Evolutionary conservation across 1,140 invertebrate species (phyloP), one percentile per base, ranked within the genome.

Genomic region (Drosophila elegans): DNA sequence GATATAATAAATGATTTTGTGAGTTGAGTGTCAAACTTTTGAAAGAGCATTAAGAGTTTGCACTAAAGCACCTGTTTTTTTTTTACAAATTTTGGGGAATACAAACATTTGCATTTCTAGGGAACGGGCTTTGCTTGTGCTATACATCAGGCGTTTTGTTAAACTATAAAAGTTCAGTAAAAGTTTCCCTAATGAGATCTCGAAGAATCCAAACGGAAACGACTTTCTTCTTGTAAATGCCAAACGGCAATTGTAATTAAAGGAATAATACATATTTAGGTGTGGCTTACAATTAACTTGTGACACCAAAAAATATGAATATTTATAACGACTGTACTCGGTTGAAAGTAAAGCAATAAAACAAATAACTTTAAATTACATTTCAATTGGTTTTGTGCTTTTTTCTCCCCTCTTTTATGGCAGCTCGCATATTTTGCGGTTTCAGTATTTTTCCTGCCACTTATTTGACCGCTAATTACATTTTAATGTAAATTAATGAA

Each of bases 401-500:
- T 10, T 16, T 53, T 38, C 54, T 56, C 13, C 21, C 36, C 46
- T 45, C 41, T 56, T 49, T 74, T 55, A 46, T 74, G 42, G 60
- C 48, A 45, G 45, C 54, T 72, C 56, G 59, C 74, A 54, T 46
- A 78, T 82, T 83, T 82, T 83, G 75, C 69, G 75, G 75, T 83
- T 79, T 71, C 56, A 55, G 66, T 80, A 69, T 73, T 79, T 56
- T 68, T 64, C 53, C 53, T 77, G 74, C 74, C 74, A 77, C 74
- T 67, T 81, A 71, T 82, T 86, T 82, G 74, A 79, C 79, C 75
- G 71, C 82, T 86, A 86, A 86, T 86, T 86, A 76, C 75, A 88
- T 86, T 86, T 86, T 86, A 86, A 86, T 86, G 83, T 88, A 83
- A 88, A 86, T 86, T 86, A 86, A 86, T 86, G 83, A 86, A 76